A percentile compares a stretch with the other conserved stretches of the same genome.
phyloP scores from a whole-genome alignment of 2,113 vertebrate genomes.

The Gymnocephalus cernua region DNA sequence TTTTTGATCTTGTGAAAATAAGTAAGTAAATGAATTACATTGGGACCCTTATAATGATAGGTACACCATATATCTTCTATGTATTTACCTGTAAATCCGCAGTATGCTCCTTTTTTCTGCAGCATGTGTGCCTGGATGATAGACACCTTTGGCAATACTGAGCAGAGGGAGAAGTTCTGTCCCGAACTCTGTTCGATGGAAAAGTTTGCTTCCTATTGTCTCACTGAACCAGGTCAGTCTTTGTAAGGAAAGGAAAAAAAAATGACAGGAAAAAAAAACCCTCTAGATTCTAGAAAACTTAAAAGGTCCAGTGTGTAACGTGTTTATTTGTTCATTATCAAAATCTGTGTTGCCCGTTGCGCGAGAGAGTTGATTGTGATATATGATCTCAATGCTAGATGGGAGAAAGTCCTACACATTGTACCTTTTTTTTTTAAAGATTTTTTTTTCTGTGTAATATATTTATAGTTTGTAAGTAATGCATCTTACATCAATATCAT shows the following conservation, averaged over 20 bases:
- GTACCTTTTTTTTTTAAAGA: no score
- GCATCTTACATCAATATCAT: no score
- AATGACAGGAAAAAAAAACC: background rate
- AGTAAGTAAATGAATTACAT: background rate
- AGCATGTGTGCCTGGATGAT: conserved; percentile 99
- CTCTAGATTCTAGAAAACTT: no score
- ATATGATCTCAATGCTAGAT: no score
- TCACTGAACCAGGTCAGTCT: conserved; percentile 95
- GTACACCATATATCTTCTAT: background rate
- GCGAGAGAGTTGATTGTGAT: no score
- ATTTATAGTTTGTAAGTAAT: no score
- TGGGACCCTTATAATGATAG: background rate
- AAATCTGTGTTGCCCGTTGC: no score
- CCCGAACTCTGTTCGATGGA: conserved; percentile 94
- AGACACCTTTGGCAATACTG: conserved; percentile 90
- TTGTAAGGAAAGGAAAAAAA: background rate
- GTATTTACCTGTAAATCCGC: background rate
- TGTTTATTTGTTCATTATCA: no score
- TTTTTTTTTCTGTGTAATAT: background rate
- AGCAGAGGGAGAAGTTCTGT: conserved; percentile 91
- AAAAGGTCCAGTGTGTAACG: no score
- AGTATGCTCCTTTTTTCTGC: conserved; percentile 34
- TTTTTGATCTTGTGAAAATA: background rate
- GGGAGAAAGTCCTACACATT: no score
- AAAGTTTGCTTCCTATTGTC: conserved; percentile 95